A percentile compares a stretch with the other conserved stretches of the same genome.
Conservation (phyloP, 2,888 invertebrate genomes). For the Pharmacophagus antenor region DNA sequence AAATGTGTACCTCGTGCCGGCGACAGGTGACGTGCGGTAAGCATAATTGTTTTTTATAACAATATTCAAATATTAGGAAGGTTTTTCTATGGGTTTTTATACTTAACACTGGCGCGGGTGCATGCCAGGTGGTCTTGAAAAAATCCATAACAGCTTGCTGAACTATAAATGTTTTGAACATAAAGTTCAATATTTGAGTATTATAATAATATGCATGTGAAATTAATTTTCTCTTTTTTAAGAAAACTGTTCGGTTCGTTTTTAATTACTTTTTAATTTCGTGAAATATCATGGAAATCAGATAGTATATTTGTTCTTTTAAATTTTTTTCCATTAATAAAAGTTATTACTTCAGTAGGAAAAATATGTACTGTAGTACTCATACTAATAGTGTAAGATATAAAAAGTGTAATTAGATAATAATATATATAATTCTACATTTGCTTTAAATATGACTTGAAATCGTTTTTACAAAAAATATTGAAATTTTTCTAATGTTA, state of each 20-base stretch:
- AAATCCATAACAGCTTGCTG: constrained; percentile 67
- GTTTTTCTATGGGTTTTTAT: constrained; percentile 69
- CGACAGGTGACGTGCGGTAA: constrained; percentile 78
- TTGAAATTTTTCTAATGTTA: no score
- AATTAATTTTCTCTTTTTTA: neutral
- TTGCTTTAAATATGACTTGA: no score
- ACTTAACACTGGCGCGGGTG: constrained; percentile 65
- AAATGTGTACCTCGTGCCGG: constrained; percentile 75
- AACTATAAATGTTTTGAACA: constrained; percentile 30
- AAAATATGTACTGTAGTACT: neutral
- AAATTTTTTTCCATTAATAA: neutral
- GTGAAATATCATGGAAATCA: neutral
- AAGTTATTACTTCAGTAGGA: neutral
- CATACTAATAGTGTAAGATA: no score
- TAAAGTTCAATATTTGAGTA: constrained; percentile 25
- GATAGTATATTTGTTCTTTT: neutral
- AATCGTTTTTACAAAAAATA: no score
- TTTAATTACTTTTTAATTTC: neutral
- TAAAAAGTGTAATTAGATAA: no score
- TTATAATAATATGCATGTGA: constrained; percentile 2
- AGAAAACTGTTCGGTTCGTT: neutral
- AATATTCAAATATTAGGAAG: constrained; percentile 80
- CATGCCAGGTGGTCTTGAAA: constrained; percentile 76
- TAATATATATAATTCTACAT: no score
- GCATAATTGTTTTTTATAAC: constrained; percentile 79